Conservation (phyloP, 2,797 vertebrate genomes). For the Gallinago nigripennis region DNA sequence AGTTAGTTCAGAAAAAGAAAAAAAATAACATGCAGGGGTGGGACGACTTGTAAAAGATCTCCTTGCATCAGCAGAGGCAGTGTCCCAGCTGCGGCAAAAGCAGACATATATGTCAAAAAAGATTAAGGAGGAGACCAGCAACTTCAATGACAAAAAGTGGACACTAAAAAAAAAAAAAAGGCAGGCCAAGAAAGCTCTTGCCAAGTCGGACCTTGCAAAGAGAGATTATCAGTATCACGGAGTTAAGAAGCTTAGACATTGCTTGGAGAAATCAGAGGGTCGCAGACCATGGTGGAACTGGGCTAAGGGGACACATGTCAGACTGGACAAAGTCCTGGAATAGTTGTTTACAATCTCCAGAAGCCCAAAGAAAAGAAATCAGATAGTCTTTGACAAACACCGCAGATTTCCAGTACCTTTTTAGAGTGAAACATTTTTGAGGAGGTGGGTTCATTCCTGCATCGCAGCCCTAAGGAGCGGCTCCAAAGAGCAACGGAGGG, state of each 20-base stretch:
- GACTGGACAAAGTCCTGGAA: not conserved
- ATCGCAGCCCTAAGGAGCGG: not conserved
- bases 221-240: not conserved
- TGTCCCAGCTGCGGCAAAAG: not conserved
- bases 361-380: not conserved
- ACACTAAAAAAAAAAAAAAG: not conserved
- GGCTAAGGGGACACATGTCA: not conserved
- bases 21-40: not conserved
- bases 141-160: not conserved
- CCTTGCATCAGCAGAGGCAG: not conserved
- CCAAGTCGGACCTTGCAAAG: not conserved
- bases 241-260: constrained; percentile 2
- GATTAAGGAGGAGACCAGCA: not conserved
- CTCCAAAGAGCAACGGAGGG: not conserved
- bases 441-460: not conserved
- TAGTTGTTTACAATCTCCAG: not conserved
- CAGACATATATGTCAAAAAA: not conserved
- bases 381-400: not conserved
- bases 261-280: not conserved
- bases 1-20: not conserved
- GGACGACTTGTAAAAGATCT: not conserved
- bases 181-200: not conserved
- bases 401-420: not conserved
- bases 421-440: not conserved
- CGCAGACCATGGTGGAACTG: not conserved